These are phyloP conservation scores for Sceloporus tristichus DNA, from an alignment of 2,113 vertebrate genomes.

Conservation along the genomic window DNA sequence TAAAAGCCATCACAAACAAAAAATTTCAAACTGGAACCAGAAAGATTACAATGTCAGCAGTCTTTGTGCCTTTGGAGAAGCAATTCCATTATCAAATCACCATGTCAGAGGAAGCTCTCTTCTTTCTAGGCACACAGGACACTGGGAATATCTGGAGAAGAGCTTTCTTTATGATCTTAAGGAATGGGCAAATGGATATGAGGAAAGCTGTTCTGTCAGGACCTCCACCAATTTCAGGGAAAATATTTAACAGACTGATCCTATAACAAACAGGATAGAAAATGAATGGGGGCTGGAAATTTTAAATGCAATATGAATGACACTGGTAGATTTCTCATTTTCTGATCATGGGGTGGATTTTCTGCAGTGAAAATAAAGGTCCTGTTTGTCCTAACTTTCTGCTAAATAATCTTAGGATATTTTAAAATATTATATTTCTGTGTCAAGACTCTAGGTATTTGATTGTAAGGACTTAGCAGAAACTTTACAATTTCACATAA, in stretches of 20 bases:
- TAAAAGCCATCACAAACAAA: neutral
- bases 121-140: neutral
- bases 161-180: too few relatives aligned
- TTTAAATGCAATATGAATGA: too few relatives aligned
- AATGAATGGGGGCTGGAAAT: too few relatives aligned
- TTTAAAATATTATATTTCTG: neutral
- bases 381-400: neutral
- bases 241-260: too few relatives aligned
- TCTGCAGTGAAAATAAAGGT: neutral
- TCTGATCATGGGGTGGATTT: too few relatives aligned
- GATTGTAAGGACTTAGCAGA: neutral
- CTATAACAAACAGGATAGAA: too few relatives aligned
- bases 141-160: too few relatives aligned
- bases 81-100: neutral
- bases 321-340: too few relatives aligned
- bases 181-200: too few relatives aligned
- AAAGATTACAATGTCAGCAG: too few relatives aligned
- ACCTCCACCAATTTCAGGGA: too few relatives aligned
- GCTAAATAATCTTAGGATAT: neutral
- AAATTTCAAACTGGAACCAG: neutral
- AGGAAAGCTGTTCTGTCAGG: too few relatives aligned
- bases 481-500: neutral
- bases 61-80: neutral
- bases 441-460: neutral
- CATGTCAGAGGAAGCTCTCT: neutral